A percentile compares a stretch with the other conserved stretches of the same genome.
These are phyloP conservation scores for Mohoua ochrocephala DNA, from an alignment of 2,113 vertebrate species.

Conservation along the genomic window DNA sequence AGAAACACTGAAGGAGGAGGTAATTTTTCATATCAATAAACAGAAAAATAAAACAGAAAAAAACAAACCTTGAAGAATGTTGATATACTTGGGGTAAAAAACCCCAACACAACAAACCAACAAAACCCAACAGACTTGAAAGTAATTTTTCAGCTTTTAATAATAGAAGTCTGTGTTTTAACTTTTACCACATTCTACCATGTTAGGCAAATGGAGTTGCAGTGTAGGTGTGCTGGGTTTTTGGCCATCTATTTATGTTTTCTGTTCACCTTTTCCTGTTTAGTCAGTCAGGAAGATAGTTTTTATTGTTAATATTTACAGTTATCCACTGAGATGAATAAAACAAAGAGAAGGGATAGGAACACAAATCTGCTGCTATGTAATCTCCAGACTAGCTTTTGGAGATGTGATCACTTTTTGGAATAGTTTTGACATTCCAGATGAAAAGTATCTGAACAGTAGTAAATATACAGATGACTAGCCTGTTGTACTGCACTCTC, in stretches of 20 bases:
- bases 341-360: background rate
- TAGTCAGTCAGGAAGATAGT: background rate
- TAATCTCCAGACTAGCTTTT: background rate
- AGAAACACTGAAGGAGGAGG: constrained; percentile 94
- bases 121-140: no score
- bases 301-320: background rate
- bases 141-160: no score
- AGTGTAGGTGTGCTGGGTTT: background rate
- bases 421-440: background rate
- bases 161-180: no score
- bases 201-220: background rate
- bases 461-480: background rate
- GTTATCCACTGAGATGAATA: background rate
- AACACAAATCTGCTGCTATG: background rate
- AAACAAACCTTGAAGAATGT: no score
- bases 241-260: background rate
- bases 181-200: no score
- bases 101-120: no score
- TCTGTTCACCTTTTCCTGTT: background rate
- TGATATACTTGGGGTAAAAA: no score
- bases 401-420: background rate
- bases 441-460: background rate
- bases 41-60: background rate
- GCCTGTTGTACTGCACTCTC: background rate
- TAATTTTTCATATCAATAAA: constrained; percentile 52